Percentiles rank a stretch among this genome's conserved stretches.
phyloP scores from a whole-genome alignment of 2,888 invertebrate genomes.

The Hylaea fasciaria region DNA sequence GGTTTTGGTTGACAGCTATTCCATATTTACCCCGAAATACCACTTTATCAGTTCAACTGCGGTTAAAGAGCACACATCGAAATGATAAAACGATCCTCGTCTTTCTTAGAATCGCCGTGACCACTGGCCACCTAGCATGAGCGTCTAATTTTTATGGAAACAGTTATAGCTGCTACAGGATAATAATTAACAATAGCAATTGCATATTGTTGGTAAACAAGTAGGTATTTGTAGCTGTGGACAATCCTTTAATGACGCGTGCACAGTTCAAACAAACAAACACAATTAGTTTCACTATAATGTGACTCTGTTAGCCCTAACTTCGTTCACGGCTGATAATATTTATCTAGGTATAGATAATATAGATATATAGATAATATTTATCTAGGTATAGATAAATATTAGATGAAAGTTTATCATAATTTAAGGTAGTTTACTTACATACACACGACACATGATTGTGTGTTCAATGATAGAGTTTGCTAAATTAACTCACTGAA shows the following conservation, averaged over 20 bases:
- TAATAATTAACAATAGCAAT: neutral
- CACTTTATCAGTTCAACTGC: conserved; percentile 10
- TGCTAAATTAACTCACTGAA: no score
- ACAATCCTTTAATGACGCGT: neutral
- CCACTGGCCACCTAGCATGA: conserved; percentile 3
- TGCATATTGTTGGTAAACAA: neutral
- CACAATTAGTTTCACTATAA: no score
- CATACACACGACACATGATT: no score
- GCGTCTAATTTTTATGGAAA: conserved; percentile 7
- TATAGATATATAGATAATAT: no score
- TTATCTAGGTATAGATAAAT: no score
- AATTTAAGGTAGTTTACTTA: no score
- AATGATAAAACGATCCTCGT: conserved; percentile 14
- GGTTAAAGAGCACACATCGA: conserved; percentile 15
- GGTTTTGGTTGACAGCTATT: neutral
- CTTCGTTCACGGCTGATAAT: no score
- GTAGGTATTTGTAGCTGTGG: neutral
- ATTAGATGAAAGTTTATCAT: no score
- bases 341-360: no score
- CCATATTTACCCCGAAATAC: conserved; percentile 4
- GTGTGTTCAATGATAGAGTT: no score
- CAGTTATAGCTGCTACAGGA: neutral
- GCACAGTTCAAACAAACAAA: no score
- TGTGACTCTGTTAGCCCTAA: no score
- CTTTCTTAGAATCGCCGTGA: conserved; percentile 16